A percentile compares a stretch with the other conserved stretches of the same genome.
Conservation (phyloP, 1,140 invertebrate species). For the Leptinotarsa texana region DNA sequence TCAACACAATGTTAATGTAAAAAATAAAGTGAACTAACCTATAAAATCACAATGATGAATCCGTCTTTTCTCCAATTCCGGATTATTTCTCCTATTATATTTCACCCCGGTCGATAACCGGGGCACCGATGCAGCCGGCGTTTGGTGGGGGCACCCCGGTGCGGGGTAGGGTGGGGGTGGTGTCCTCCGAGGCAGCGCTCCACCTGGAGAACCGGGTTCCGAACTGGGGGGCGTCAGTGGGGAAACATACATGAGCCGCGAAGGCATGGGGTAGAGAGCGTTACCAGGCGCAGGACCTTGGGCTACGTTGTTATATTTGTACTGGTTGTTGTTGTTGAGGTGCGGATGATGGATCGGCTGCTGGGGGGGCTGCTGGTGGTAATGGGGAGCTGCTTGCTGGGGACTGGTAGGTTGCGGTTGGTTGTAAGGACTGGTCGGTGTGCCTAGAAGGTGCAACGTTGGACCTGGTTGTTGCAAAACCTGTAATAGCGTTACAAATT, state of each 20-base stretch:
- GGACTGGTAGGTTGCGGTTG: slow-evolving; percentile 49
- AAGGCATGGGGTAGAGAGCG: slow-evolving; percentile 52
- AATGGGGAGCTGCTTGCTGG: slow-evolving; percentile 50
- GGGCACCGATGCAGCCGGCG: slow-evolving; percentile 44
- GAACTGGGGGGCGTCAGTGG: slow-evolving; percentile 81
- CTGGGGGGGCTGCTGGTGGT: slow-evolving; percentile 49
- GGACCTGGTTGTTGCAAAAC: slow-evolving; percentile 57
- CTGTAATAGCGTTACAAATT: slow-evolving; percentile 33
- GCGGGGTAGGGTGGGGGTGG: slow-evolving; percentile 68
- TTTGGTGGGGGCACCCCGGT: slow-evolving; percentile 56
- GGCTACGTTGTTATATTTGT: slow-evolving; percentile 51
- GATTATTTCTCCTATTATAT: slow-evolving; percentile 94
- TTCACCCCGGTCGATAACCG: slow-evolving; percentile 55
- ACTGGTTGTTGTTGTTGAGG: slow-evolving; percentile 50
- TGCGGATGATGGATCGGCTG: slow-evolving; percentile 38
- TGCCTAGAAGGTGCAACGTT: slow-evolving; percentile 59
- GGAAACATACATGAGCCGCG: slow-evolving; percentile 73
- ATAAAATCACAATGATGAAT: slow-evolving; percentile 95
- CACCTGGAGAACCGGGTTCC: slow-evolving; percentile 77
- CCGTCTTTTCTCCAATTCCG: slow-evolving; percentile 90
- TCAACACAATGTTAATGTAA: too few relatives aligned
- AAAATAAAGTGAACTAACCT: slow-evolving; percentile 65
- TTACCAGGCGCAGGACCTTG: slow-evolving; percentile 51
- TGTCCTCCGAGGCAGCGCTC: slow-evolving; percentile 61
- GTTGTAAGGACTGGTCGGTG: slow-evolving; percentile 57